Evolutionary conservation across 1,140 invertebrate genomes (phyloP), one percentile per base, ranked within the genome.

Genomic region (Cydia fagiglandana): DNA sequence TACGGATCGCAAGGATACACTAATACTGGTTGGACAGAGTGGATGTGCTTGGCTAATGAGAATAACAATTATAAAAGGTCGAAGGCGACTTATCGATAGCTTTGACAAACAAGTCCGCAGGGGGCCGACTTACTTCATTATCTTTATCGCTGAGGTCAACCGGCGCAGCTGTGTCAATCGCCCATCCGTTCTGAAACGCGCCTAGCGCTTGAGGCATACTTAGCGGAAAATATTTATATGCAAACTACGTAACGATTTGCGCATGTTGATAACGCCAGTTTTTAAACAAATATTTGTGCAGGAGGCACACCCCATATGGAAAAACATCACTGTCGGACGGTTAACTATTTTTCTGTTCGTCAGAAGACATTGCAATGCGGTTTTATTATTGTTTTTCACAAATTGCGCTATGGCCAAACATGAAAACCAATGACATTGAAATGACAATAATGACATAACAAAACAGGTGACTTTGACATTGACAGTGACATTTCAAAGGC

Each of bases 91-190:
- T 76, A 73, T 73, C 85, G 88, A 89, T 89, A 85, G 77, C 50
- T 66, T 74, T 80, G 79, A 89, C 84, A 91, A 92, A 92, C 86
- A 88, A 91, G 80, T 85, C 79, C 82, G 86, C 91, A 88, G 91
- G 90, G 90, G 91, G 84, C 82, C 82, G 28, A 91, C 89, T 91
- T 91, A 92, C 91, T 79, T 90, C 88, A 78, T 89, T 92, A 91
- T 92, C 89, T 56, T 73, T 84, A 24, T 84, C 77, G 74, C 76
- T 83, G 78, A 85, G 89, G 86, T 92, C 91, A 91, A 88, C 83
- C 45, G 90, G 88, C 78, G 85, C 82, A 45, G 86, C 77, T 20
- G 91, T 92, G 80, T 92, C 91, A 77, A 90, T 91, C 77, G 91
- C 88, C 91, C 91, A 92, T 76, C 91, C 91, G 82, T 92, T 90